Percentiles rank a stretch among this genome's conserved stretches.
phyloP scores from a whole-genome alignment of 2,888 invertebrate species.

The Graphium colonna region DNA sequence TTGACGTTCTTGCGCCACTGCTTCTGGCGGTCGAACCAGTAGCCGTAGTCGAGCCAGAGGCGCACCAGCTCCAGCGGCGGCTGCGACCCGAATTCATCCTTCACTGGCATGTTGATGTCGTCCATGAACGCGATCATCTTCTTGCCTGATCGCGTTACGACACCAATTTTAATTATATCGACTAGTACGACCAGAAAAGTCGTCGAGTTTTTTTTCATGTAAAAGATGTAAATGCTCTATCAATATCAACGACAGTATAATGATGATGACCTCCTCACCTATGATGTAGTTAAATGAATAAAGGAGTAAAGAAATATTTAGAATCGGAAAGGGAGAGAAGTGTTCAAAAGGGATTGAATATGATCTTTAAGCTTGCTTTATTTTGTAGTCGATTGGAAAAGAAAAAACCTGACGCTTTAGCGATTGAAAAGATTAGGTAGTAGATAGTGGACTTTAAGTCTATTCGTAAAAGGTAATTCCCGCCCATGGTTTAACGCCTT shows the following conservation, averaged over 20 bases:
- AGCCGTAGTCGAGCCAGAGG: conserved; percentile 93
- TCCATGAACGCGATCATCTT: conserved; percentile 93
- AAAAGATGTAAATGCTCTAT: not conserved
- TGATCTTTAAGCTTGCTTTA: too few species aligned
- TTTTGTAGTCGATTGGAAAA: too few species aligned
- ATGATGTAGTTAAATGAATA: not conserved
- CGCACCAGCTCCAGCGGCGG: conserved; percentile 91
- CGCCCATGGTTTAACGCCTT: too few species aligned
- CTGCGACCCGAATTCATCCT: conserved; percentile 93
- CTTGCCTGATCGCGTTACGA: too few species aligned
- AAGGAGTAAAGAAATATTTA: not conserved
- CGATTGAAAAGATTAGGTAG: too few species aligned
- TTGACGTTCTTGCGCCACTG: conserved; percentile 88
- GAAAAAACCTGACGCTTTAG: too few species aligned
- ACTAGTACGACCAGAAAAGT: too few species aligned
- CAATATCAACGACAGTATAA: not conserved
- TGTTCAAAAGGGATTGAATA: conserved; percentile 1
- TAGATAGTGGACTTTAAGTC: too few species aligned
- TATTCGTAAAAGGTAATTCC: too few species aligned
- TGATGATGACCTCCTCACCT: not conserved
- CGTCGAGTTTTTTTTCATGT: too few species aligned
- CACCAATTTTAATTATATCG: too few species aligned
- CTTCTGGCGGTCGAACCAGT: conserved; percentile 92
- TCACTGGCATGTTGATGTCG: conserved; percentile 95
- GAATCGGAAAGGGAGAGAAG: too few species aligned